Base-by-base conservation (phyloP, 2,888 invertebrate species). In the Ophion ellenae region DNA sequence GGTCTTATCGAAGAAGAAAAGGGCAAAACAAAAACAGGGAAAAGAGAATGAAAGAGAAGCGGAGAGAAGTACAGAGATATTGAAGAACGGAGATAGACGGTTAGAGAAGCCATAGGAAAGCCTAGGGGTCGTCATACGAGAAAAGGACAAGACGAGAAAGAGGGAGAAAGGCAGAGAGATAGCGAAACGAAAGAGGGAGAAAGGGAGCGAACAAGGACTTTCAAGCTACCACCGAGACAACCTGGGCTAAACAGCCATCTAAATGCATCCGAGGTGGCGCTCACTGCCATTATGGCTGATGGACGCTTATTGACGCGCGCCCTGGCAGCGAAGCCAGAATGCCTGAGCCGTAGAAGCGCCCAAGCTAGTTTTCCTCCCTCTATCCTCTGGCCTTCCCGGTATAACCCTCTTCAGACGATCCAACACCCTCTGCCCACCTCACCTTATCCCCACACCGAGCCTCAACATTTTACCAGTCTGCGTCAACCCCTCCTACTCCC, bases 261-360 rank as follows among this genome's bases (percentile, higher is more conserved):
- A 94, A 94, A 94, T 94, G 94, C 94, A 94, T 94, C 94, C 93
- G 93, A 94, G 94, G 94, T 94, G 94, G 94, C 92, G 94, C 93
- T 92, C 93, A 91, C 94, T 94, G 93, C 94, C 93, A 94, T 94
- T 94, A 94, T 92, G 92, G 92, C 93, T 94, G 94, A 94, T 94
- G 93, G 94, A 94, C 94, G 94, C 94, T 94, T 94, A 94, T 94
- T 94, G 94, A 94, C 94, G 94, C 93, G 91, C 93, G 90, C 93
- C 92, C 91, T 92, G 90, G 92, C 91, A 91, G 90, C 89, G 90
- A 89, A 90, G 90, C 88, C 84, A 77, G 78, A 88, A 80, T 87
- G 77, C 86, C 85, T 76, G 73, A 86, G 71, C 82, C 75, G 47
- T 77, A 66, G 67, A 73, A 90, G 88, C 90, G 90, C 89, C 90